Evolutionary conservation across 2,113 vertebrate species (phyloP).

Genomic region (Ornithorhynchus anatinus): DNA sequence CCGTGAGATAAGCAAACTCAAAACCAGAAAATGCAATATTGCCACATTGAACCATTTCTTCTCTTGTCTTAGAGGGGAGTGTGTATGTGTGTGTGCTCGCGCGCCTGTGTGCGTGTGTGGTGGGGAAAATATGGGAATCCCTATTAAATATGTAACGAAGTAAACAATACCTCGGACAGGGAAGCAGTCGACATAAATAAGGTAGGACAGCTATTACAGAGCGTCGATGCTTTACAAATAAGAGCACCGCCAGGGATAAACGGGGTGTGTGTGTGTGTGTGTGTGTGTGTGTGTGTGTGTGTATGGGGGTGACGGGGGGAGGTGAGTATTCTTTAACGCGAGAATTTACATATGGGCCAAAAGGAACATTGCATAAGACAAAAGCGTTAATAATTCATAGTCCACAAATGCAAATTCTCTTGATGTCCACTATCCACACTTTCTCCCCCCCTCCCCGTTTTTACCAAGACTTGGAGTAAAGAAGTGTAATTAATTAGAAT

Average conservation of each 20-base stretch:
- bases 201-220: conserved; percentile 70
- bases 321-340: conserved; percentile 62
- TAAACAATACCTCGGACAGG: conserved; percentile 95
- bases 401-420: conserved; percentile 63
- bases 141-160: conserved; percentile 97
- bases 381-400: conserved; percentile 62
- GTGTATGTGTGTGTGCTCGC: background rate
- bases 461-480: conserved; percentile 78
- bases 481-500: conserved; percentile 86
- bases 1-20: conserved; percentile 57
- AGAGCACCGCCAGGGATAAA: conserved; percentile 68
- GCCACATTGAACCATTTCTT: conserved; percentile 49
- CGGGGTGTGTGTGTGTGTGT: no score
- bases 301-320: no score
- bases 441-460: conserved; percentile 36
- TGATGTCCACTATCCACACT: conserved; percentile 62
- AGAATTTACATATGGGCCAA: conserved; percentile 77
- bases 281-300: no score
- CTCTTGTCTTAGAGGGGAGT: conserved; percentile 47
- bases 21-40: conserved; percentile 36
- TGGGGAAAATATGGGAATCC: conserved; percentile 77
- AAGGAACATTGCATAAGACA: conserved; percentile 50
- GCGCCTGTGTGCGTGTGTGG: background rate
- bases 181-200: conserved; percentile 86
- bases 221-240: conserved; percentile 71